Base-by-base conservation (phyloP, 1,140 invertebrate species). In the Lasioglossum albipes region DNA sequence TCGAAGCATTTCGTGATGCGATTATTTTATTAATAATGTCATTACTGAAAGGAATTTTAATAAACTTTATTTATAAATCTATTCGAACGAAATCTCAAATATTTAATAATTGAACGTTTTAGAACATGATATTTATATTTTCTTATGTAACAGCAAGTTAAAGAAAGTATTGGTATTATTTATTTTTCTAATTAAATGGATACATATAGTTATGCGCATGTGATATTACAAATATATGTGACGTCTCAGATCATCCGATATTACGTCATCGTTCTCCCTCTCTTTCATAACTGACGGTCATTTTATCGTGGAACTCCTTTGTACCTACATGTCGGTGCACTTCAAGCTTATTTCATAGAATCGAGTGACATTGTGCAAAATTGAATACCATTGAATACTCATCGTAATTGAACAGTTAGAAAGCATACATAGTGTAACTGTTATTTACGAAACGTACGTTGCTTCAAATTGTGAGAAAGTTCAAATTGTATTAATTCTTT, bases 181-280 rank as follows among this genome's bases (percentile, higher is more conserved):
- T 52, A 22, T 41, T 20, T 68, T 68, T 36, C 20, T n/a, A 41
- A 36, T 69, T 74, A 65, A 36, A 52, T 70, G 13, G 27, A 2
- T 62, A 10, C 27, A 36, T 66, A 61, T 57, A 54, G 13, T 54
- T 54, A 22, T 66, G 66, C 42, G 66, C 72, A 71, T 49, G 67
- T 64, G 71, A 64, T 73, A 83, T 61, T 41, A 18, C 54, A 59
- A 65, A 31, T 61, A n/a, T n/a, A 66, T 36, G 70, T 88, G 79
- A 82, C 81, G 77, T 52, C 62, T 84, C 18, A 54, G 88, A 90
- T 90, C 89, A 89, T 85, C 87, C 89, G 89, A 90, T 89, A 80
- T 90, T 90, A 87, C 89, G 87, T 90, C 89, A 89, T 49, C 81
- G 7, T 59, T 54, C 10, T 49, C 68, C 65, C 72, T 65, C 59